Evolutionary conservation across 2,888 invertebrate species (phyloP).

Genomic region (Muschampia staudingeri): DNA sequence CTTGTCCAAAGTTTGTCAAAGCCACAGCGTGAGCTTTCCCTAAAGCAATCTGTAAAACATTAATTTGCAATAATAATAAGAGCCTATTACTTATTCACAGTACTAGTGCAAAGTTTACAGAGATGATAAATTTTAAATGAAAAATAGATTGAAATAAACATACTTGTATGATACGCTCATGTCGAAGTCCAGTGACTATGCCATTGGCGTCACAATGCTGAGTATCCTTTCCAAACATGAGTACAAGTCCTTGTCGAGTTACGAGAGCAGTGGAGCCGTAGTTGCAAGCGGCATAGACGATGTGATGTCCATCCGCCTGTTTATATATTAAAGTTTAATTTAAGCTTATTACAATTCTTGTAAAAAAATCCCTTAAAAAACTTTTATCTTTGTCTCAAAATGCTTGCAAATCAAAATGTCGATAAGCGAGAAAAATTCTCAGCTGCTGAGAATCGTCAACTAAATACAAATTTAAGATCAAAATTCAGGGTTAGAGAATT

Average conservation of each 20-base stretch:
- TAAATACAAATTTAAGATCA: background rate
- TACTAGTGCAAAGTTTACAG: background rate
- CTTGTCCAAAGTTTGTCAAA: slow-evolving; percentile 96
- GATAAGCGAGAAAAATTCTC: too few species aligned
- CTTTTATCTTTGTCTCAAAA: too few species aligned
- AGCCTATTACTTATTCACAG: background rate
- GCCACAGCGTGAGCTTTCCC: slow-evolving; percentile 99
- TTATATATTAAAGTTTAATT: background rate
- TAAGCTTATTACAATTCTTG: too few species aligned
- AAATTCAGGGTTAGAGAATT: background rate
- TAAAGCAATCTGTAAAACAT: slow-evolving; percentile 93
- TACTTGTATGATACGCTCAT: slow-evolving; percentile 93
- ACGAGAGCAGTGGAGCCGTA: slow-evolving; percentile 98
- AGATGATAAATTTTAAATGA: background rate
- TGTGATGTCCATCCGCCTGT: slow-evolving; percentile 94
- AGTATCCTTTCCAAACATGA: slow-evolving; percentile 99
- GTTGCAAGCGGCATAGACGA: slow-evolving; percentile 97
- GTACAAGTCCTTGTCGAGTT: slow-evolving; percentile 97
- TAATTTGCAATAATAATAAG: background rate
- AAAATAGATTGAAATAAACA: background rate
- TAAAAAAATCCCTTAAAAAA: too few species aligned
- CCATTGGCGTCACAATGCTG: slow-evolving; percentile 95
- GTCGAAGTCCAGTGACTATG: slow-evolving; percentile 94
- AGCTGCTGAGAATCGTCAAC: background rate
- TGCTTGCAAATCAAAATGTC: too few species aligned